Base-by-base conservation (phyloP, 2,113 vertebrate species). In the Oncorhynchus kisutch region DNA sequence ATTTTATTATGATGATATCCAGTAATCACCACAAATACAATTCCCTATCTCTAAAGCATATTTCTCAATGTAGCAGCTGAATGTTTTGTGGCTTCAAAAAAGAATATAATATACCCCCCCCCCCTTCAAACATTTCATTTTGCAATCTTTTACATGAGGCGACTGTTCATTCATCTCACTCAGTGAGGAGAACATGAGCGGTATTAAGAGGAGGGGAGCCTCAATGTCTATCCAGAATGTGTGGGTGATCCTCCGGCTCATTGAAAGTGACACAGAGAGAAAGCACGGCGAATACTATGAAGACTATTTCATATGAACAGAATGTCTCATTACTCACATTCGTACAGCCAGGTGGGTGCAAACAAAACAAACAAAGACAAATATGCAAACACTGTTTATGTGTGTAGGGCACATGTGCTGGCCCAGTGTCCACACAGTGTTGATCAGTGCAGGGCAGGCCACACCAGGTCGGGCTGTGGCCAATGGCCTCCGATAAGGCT, bases 251-350 rank as follows among this genome's bases (percentile, higher is more conserved):
- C 82, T 73, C 72, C 71, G 71, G 65, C 66, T 87, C 81, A 87
- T 87, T 86, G 84, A 83, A 89, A 85, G 82, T 87, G 88, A 86
- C 88, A 87, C 70, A 31, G 79, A 78, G 65, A 79, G 79, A 78
- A 78, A 69, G 65, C 72, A 29, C 75, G 9, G 69, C 68, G 74
- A 84, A 78, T 73, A 70, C 78, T 72, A 82, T 76, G 77, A 82
- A 81, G 74, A 74, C 78, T 70, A 79, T 81, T 88, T 84, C 78
- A 80, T 78, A 80, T 67, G 49, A 73, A 77, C 72, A 75, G 75
- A 81, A 81, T 69, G 78, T 78, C 82, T 85, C 82, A 87, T 87
- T 86, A 87, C 74, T 75, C 69, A 72, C 73, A 67, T 64, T 29
- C 67, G 66, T n/a, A 22, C 31, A 72, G 62, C 65, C 13, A 27